Evolutionary conservation across 2,113 vertebrate species (phyloP).

Genomic region (Aspidoscelis tigris): DNA sequence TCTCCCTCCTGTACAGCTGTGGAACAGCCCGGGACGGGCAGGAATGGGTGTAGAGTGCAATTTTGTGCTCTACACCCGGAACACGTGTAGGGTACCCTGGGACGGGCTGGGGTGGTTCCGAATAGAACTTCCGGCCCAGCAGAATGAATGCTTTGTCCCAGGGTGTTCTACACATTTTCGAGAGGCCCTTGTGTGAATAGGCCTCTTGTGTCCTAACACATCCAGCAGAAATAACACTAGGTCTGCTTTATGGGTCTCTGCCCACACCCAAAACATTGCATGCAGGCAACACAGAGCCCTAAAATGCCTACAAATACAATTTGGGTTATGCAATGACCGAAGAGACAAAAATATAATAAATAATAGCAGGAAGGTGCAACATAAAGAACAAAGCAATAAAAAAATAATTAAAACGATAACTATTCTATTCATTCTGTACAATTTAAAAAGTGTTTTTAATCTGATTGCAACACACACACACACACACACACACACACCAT

Average conservation of each 20-base stretch:
- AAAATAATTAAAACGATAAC: constrained; percentile 72
- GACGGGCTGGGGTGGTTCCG: too few species aligned
- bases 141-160: too few species aligned
- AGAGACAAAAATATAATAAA: constrained; percentile 63
- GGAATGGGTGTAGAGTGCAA: too few species aligned
- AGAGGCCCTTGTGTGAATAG: too few species aligned
- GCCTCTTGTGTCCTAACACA: not conserved
- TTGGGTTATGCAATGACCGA: not conserved
- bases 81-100: too few species aligned
- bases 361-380: constrained; percentile 52
- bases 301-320: not conserved
- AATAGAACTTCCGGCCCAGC: too few species aligned
- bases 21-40: too few species aligned
- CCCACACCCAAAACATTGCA: not conserved
- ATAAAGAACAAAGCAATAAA: constrained; percentile 71
- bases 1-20: too few species aligned
- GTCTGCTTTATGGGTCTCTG: not conserved
- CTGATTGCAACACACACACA: constrained; percentile 70
- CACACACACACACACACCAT: constrained; percentile 54
- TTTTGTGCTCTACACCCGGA: too few species aligned
- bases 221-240: not conserved
- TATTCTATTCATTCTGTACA: constrained; percentile 73
- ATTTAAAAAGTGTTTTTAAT: constrained; percentile 76
- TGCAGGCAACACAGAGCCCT: not conserved
- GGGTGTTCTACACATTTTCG: too few species aligned